These are phyloP conservation scores for Hirtodrosophila trivittata DNA, from an alignment of 2,888 invertebrate genomes.

Conservation along the genomic window DNA sequence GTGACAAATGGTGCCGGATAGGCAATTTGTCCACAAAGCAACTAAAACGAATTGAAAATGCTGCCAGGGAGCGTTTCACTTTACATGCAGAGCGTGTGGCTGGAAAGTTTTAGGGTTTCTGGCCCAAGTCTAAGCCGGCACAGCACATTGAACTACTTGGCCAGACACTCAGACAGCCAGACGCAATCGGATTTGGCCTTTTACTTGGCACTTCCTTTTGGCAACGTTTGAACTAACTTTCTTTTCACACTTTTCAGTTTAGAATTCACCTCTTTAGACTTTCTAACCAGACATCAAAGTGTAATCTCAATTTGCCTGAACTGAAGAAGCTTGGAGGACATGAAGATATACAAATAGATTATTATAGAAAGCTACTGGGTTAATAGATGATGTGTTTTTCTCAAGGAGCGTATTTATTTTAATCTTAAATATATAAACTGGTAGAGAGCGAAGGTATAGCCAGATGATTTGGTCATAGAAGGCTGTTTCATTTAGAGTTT, in stretches of 20 bases:
- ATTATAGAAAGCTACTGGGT: too few relatives aligned
- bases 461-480: constrained; percentile 21
- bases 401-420: too few relatives aligned
- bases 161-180: constrained; percentile 22
- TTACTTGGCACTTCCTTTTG: constrained; percentile 20
- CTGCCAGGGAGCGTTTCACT: constrained; percentile 8
- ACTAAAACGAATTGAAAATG: constrained; percentile 7
- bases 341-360: background rate
- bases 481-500: constrained; percentile 22
- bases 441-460: too few relatives aligned
- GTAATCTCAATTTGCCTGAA: too few relatives aligned
- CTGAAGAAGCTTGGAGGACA: too few relatives aligned
- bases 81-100: constrained; percentile 9
- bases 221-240: constrained; percentile 17
- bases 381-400: too few relatives aligned
- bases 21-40: constrained; percentile 27
- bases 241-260: background rate
- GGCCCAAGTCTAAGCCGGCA: constrained; percentile 38
- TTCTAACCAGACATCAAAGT: background rate
- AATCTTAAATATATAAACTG: too few relatives aligned
- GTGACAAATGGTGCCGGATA: constrained; percentile 45
- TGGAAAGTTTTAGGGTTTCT: constrained; percentile 42
- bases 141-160: constrained; percentile 31
- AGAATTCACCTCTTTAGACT: background rate
- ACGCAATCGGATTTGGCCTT: constrained; percentile 14